These are phyloP conservation scores for Temnopleurus reevesii DNA, from an alignment of 53 echinoderm and acorn worm genomes.

Conservation along the genomic window DNA sequence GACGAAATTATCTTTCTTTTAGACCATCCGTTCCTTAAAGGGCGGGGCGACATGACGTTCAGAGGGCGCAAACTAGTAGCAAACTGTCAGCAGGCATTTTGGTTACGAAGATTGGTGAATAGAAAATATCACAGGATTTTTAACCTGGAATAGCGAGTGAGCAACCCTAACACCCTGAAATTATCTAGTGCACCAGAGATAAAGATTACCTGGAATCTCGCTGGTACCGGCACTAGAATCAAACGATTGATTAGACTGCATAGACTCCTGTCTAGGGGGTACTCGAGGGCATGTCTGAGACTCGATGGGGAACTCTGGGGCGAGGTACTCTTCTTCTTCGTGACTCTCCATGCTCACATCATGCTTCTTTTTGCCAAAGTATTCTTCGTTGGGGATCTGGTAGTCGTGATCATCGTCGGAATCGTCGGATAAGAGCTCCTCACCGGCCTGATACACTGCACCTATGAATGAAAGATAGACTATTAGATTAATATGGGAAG, in stretches of 20 bases:
- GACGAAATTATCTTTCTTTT: too few species aligned
- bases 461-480: background rate
- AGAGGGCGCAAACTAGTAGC: too few species aligned
- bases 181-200: too few species aligned
- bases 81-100: too few species aligned
- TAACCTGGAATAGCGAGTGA: too few species aligned
- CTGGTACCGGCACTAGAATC: conserved; percentile 26
- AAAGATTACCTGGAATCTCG: conserved; percentile 12
- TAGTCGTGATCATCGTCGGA: conserved; percentile 57
- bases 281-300: background rate
- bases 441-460: conserved; percentile 30
- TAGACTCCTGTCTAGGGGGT: conserved; percentile 39
- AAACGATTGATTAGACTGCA: conserved; percentile 22
- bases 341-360: background rate
- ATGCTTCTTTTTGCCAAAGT: conserved; percentile 6
- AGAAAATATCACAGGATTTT: too few species aligned
- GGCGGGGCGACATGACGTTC: too few species aligned
- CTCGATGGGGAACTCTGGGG: conserved; percentile 6
- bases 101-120: too few species aligned
- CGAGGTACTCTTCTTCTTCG: conserved; percentile 52
- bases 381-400: conserved; percentile 46
- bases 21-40: too few species aligned
- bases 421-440: background rate
- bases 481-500: too few species aligned
- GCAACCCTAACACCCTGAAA: too few species aligned